These are phyloP conservation scores for Epsilonema sp. DNA, from an alignment of 2,888 invertebrate species.

Conservation along the genomic window DNA sequence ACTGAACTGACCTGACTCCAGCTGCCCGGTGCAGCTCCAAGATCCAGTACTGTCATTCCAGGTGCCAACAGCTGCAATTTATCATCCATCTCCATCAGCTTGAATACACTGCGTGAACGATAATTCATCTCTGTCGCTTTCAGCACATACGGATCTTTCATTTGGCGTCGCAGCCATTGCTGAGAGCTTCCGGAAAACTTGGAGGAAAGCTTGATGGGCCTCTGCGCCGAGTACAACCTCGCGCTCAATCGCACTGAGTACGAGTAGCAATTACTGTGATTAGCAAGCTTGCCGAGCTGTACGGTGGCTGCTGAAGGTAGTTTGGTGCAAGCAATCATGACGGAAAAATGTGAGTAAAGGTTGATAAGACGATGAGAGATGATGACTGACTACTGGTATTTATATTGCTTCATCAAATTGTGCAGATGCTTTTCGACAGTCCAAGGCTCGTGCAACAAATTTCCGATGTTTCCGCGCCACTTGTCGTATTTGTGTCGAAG, in stretches of 20 bases:
- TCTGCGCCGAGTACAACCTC: no score
- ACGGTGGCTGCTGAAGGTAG: no score
- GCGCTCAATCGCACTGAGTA: no score
- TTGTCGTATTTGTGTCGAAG: background rate
- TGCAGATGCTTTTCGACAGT: slow-evolving; percentile 22
- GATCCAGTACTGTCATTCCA: slow-evolving; percentile 4
- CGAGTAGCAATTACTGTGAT: no score
- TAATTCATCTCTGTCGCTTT: background rate
- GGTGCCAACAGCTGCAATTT: slow-evolving; percentile 3
- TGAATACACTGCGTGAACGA: slow-evolving; percentile 8
- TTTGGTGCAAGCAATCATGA: no score
- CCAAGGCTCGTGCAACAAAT: slow-evolving; percentile 19
- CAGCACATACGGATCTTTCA: slow-evolving; percentile 6
- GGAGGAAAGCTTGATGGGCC: background rate
- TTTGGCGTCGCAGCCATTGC: slow-evolving; percentile 7
- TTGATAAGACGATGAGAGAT: no score
- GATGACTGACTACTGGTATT: no score
- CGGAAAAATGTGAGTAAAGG: no score
- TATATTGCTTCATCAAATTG: no score
- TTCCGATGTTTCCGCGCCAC: slow-evolving; percentile 20
- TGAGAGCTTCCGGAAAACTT: background rate
- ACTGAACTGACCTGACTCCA: slow-evolving; percentile 8
- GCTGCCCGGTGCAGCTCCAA: slow-evolving; percentile 6
- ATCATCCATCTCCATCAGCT: slow-evolving; percentile 9
- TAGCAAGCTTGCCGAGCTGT: no score